Percentiles rank a stretch among this genome's conserved stretches.
phyloP scores from a whole-genome alignment of 2,113 vertebrate species.

The Arvicanthis niloticus region DNA sequence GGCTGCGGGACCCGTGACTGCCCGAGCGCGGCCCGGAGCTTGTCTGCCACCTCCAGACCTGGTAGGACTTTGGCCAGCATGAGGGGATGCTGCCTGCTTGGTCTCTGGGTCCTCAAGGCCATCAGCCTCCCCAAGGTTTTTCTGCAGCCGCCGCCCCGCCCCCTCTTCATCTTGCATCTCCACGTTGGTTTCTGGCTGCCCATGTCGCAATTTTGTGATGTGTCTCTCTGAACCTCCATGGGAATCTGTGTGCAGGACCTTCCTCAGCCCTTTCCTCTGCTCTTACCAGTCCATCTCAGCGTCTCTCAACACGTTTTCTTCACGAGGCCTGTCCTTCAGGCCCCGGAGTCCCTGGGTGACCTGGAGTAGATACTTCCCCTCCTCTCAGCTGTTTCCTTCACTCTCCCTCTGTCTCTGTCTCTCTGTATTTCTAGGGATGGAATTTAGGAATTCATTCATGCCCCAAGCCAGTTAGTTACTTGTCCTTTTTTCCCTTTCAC shows the following conservation, averaged over 20 bases:
- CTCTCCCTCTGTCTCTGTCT: not conserved
- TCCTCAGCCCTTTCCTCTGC: not conserved
- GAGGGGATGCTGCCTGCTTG: not conserved
- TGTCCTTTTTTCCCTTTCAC: not conserved
- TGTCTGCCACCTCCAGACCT: not conserved
- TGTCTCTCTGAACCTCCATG: not conserved
- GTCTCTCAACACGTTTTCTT: not conserved
- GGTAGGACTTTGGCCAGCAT: not conserved
- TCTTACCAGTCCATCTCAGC: not conserved
- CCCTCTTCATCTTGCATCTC: too few species aligned
- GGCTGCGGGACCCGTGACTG: not conserved
- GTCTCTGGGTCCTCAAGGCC: not conserved
- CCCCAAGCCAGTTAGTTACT: not conserved
- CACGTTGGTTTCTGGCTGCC: not conserved
- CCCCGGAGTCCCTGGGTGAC: not conserved
- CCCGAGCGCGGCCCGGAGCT: not conserved
- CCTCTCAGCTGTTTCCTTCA: not conserved
- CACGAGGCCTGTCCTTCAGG: not conserved
- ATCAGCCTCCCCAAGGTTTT: not conserved
- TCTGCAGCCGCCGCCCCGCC: not conserved
- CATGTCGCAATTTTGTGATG: not conserved
- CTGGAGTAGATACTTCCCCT: not conserved
- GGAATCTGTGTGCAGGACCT: not conserved
- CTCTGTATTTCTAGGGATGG: not conserved
- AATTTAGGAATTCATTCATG: not conserved